A percentile compares a stretch with the other conserved stretches of the same genome.
Conservation (phyloP, 2,113 vertebrate species). For the Lophochroa leadbeateri region DNA sequence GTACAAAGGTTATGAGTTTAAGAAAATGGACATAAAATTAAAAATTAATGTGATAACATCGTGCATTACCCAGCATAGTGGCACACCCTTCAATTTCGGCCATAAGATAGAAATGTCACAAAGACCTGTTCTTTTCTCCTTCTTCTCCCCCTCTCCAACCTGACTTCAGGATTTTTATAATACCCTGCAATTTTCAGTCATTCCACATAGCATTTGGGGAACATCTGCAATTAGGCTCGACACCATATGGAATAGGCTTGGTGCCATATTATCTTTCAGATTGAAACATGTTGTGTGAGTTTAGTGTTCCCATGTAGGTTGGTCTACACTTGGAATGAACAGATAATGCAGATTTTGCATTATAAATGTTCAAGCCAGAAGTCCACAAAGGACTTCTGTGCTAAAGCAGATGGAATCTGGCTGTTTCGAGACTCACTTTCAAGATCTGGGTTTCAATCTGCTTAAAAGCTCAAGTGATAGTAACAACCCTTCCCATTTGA, state of each 20-base stretch:
- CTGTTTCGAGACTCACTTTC: not conserved
- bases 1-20: not conserved
- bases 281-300: not conserved
- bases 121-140: not conserved
- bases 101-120: not conserved
- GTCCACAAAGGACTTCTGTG: not conserved
- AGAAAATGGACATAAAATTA: not conserved
- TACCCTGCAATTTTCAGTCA: not conserved
- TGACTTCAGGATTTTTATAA: not conserved
- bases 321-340: not conserved
- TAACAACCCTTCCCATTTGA: not conserved
- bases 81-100: not conserved
- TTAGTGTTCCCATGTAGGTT: not conserved
- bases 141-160: accelerated
- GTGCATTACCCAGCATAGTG: not conserved
- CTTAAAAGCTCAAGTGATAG: not conserved
- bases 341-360: not conserved
- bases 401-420: not conserved
- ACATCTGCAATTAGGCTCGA: not conserved
- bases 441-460: not conserved
- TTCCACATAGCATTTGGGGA: not conserved
- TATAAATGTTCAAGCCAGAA: not conserved
- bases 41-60: not conserved
- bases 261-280: not conserved
- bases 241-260: not conserved